Evolutionary conservation across 1,140 invertebrate species (phyloP).

Genomic region (Dolichoris vasculosae): DNA sequence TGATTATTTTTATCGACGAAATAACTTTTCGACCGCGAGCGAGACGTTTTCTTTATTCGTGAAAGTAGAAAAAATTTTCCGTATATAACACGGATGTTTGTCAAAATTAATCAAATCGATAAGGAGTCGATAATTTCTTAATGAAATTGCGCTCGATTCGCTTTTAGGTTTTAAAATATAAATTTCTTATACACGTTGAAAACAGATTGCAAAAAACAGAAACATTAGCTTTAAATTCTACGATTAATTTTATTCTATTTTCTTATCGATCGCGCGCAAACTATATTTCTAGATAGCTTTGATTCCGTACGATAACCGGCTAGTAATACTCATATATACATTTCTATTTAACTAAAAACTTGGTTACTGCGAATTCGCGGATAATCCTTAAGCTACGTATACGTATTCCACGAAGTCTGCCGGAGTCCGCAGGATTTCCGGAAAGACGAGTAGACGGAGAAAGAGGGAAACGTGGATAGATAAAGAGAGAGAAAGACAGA

Average conservation of each 20-base stretch:
- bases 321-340: neutral
- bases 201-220: too few relatives aligned
- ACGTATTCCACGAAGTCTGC: neutral
- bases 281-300: neutral
- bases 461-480: neutral
- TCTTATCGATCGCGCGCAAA: too few relatives aligned
- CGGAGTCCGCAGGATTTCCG: slow-evolving; percentile 9
- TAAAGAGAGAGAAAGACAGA: slow-evolving; percentile 5
- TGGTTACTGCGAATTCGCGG: neutral
- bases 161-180: too few relatives aligned
- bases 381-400: neutral
- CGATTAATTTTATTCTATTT: too few relatives aligned
- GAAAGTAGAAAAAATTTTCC: neutral
- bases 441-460: neutral
- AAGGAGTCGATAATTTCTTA: neutral
- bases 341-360: neutral
- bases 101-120: neutral
- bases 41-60: neutral
- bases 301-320: neutral
- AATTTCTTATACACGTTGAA: too few relatives aligned
- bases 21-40: neutral
- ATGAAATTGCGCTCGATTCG: too few relatives aligned
- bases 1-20: neutral
- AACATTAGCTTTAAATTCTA: too few relatives aligned
- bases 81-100: neutral